These are phyloP conservation scores for Caenorhabditis afra DNA, from an alignment of 2,888 invertebrate genomes.

Conservation along the genomic window DNA sequence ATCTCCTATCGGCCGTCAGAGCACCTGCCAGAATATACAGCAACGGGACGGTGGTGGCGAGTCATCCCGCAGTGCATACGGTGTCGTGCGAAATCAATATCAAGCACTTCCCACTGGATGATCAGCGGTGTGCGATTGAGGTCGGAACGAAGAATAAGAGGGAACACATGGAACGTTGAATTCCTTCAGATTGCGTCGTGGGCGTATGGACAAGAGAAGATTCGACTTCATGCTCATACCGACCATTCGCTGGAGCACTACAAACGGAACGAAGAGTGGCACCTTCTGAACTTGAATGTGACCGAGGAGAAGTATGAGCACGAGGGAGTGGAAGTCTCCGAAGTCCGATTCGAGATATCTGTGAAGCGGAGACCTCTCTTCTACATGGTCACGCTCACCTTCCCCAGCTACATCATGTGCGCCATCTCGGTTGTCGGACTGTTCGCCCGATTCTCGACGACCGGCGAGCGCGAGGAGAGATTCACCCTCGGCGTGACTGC, in stretches of 20 bases:
- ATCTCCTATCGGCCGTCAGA: slow-evolving; percentile 74
- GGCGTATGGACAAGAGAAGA: slow-evolving; percentile 78
- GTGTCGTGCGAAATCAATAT: slow-evolving; percentile 78
- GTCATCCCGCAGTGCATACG: slow-evolving; percentile 78
- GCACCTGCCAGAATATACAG: slow-evolving; percentile 71
- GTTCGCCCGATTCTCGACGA: slow-evolving; percentile 77
- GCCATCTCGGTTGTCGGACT: slow-evolving; percentile 77
- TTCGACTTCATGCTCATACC: slow-evolving; percentile 73
- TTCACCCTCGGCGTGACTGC: slow-evolving; percentile 79
- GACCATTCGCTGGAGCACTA: slow-evolving; percentile 77
- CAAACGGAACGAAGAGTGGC: slow-evolving; percentile 76
- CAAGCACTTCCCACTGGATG: slow-evolving; percentile 70
- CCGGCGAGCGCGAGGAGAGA: slow-evolving; percentile 75
- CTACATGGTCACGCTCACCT: slow-evolving; percentile 79
- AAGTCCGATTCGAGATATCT: slow-evolving; percentile 75
- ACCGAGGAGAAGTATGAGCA: slow-evolving; percentile 74
- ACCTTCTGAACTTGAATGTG: slow-evolving; percentile 72
- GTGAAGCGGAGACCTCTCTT: slow-evolving; percentile 78
- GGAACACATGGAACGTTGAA: neutral
- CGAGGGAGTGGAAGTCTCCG: slow-evolving; percentile 77
- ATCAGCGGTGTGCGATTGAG: slow-evolving; percentile 77
- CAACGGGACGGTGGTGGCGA: slow-evolving; percentile 77
- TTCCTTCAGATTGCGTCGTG: slow-evolving; percentile 76
- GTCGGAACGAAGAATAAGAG: slow-evolving; percentile 58
- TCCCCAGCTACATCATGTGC: slow-evolving; percentile 78